A percentile compares a stretch with the other conserved stretches of the same genome.
These are phyloP conservation scores for Corythaeola cristata DNA, from an alignment of 2,113 vertebrate genomes.

Conservation along the genomic window DNA sequence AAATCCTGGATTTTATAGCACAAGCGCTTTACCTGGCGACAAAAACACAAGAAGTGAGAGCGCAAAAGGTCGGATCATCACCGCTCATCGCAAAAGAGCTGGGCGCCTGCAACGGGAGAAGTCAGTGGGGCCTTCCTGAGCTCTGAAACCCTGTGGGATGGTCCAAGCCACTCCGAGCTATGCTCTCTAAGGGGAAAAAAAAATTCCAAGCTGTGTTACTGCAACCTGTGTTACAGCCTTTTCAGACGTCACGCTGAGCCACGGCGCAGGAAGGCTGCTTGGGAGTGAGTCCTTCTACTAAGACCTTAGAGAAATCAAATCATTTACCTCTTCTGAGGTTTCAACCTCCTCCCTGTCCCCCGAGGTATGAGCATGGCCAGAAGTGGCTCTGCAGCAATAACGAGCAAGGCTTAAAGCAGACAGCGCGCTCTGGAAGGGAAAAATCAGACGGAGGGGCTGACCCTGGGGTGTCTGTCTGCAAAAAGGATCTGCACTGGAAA, in stretches of 20 bases:
- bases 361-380: background rate
- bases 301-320: background rate
- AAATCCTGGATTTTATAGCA: background rate
- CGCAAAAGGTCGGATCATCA: no score
- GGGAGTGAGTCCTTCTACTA: background rate
- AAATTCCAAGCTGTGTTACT: background rate
- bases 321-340: background rate
- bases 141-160: background rate
- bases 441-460: background rate
- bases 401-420: background rate
- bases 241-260: background rate
- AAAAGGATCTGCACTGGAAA: background rate
- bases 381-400: background rate
- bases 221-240: fast-evolving
- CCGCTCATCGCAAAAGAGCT: background rate
- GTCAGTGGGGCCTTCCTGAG: background rate
- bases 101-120: background rate
- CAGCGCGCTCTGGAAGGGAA: background rate
- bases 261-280: background rate
- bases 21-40: background rate
- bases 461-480: background rate
- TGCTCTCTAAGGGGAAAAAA: background rate
- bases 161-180: background rate
- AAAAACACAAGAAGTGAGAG: background rate
- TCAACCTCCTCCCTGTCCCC: background rate